Base-by-base conservation (phyloP, 2,888 invertebrate genomes). In the Apamea sordens region DNA sequence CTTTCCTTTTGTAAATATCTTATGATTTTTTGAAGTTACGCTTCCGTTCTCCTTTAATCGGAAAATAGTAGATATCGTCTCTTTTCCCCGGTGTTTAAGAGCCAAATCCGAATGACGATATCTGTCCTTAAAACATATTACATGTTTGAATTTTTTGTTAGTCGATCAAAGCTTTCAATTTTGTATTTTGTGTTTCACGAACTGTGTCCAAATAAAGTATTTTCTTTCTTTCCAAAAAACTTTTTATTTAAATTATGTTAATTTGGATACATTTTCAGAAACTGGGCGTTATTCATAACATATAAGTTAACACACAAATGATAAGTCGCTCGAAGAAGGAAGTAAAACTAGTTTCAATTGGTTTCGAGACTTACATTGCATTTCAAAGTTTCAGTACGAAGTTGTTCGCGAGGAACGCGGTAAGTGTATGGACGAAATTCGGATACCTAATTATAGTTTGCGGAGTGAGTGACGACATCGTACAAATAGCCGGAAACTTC, bases 301-400 rank as follows among this genome's bases (percentile, higher is more conserved):
- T 44, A 28, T 32, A 24, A 44, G 32, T 28, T 1, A 21, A 44
- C 21, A 41, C 44, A 24, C 44, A 18, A 11, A 68, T 44, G 11
- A 7, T 21, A 32, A n/a, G 18, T n/a, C 3, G n/a, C 11, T 36
- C n/a, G 6, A 24, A 47, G 67, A 7, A 73, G 41, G 15, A 74
- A n/a, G n/a, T 36, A 13, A 21, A n/a, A 28, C 21, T 41, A 28
- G 36, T 71, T 74, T 36, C n/a, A 71, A 6, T 32, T 24, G 15
- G 2, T 15, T 74, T 21, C 28, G 24, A 69, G 5, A 28, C 5
- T 47, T 11, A 47, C 11, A n/a, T 36, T 50, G 21, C 36, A 28
- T 41, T 28, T 72, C 50, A 73, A 53, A 71, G 50, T 72, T 74
- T 41, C 7, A 53, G n/a, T 28, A 24, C 21, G 24, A 53, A 53